Percentiles rank a stretch among this genome's conserved stretches.
Conservation (phyloP, 1,140 invertebrate genomes). For the Ips typographus region DNA sequence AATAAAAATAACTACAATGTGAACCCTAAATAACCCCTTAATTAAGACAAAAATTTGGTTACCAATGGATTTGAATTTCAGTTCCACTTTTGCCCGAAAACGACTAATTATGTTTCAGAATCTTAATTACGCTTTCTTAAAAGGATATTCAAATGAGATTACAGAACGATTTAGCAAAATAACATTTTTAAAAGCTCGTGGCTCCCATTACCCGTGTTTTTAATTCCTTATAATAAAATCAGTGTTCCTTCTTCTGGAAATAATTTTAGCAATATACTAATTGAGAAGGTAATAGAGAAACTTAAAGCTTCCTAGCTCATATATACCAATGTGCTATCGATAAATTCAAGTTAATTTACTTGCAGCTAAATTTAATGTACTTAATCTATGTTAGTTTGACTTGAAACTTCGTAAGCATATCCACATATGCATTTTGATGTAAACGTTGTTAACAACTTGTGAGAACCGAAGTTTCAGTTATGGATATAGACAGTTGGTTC, state of each 20-base stretch:
- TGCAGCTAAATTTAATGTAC: slow-evolving; percentile 17
- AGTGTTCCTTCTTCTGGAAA: slow-evolving; percentile 14
- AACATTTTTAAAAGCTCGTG: slow-evolving; percentile 7
- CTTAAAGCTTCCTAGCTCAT: neutral
- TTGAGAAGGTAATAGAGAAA: slow-evolving; percentile 7
- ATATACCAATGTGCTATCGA: slow-evolving; percentile 8
- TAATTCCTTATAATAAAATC: slow-evolving; percentile 11
- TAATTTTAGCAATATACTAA: neutral
- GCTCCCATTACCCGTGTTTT: slow-evolving; percentile 6
- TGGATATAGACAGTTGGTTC: slow-evolving; percentile 13
- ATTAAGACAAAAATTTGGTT: neutral
- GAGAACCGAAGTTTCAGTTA: slow-evolving; percentile 13
- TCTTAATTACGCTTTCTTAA: slow-evolving; percentile 21
- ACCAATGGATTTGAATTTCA: slow-evolving; percentile 14
- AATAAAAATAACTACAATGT: too few relatives aligned
- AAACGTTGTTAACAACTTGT: slow-evolving; percentile 17
- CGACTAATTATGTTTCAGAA: slow-evolving; percentile 21
- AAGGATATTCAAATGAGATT: slow-evolving; percentile 20
- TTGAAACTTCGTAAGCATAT: slow-evolving; percentile 20
- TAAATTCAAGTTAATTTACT: slow-evolving; percentile 6
- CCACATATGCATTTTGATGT: slow-evolving; percentile 21
- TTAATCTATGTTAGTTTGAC: slow-evolving; percentile 15
- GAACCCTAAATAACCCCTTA: neutral
- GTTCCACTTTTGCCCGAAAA: slow-evolving; percentile 5
- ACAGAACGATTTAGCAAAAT: slow-evolving; percentile 21